Evolutionary conservation across 2,113 vertebrate species (phyloP), one percentile per base, ranked within the genome.

Genomic region (Embiotoca jacksoni): DNA sequence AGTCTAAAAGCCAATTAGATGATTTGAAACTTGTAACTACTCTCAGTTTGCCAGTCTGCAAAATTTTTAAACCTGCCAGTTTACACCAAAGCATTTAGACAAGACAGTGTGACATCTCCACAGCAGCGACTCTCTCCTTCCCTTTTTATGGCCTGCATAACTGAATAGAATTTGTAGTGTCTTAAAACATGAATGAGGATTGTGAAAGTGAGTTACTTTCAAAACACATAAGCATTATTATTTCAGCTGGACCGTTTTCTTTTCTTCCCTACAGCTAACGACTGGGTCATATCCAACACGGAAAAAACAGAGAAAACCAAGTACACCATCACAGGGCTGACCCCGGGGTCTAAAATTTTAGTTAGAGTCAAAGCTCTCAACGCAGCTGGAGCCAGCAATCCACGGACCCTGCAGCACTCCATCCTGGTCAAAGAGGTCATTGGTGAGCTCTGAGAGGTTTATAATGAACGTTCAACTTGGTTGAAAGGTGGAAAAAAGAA

Each of bases 361-460:
- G 96, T 99, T 67, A 95, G 98, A 9, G 96, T 99, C 72, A 98
- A 95, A 93, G 96, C 98, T 23, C 85, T 99, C 61, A 99, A 99
- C 31, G 95, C 94, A 2, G 98, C 98, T 0, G 98, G 98, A 1
- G 87, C 95, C 67, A 99, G 98, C 4, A 52, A 90, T 11, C 97
- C 97, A 35, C 95, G 95, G 65, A 92, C 95, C 68, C 92, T 96
- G 70, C 97, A 97, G 63, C 97, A 99, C 84, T 89, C 96, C 46
- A 93, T 99, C 73, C 90, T 99, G 47, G 96, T 99, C 85, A 98
- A 97, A 91, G 96, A 99, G 85, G 94, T 99, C 68, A 95, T 99
- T 79, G 98, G 98, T 99, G 87, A 94, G 96, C 44, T 53, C 36
- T 36, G 14, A 39, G 5, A 77, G 46, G 3, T 57, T 52, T 46